Base-by-base conservation (phyloP, 1,140 invertebrate genomes). In the Aradophagus sp. region DNA sequence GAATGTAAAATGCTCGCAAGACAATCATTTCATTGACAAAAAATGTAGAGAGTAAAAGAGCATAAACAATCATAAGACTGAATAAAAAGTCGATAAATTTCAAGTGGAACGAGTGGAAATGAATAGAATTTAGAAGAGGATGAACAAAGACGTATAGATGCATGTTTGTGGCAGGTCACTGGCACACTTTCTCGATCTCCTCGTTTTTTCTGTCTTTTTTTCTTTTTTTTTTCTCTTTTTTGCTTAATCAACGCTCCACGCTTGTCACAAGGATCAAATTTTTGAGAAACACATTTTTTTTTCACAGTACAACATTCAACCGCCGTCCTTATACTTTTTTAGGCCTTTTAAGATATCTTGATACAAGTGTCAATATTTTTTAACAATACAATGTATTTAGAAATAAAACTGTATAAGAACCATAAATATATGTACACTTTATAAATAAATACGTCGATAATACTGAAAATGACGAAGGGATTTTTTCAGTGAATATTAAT, bases 131-230 rank as follows among this genome's bases (percentile, higher is more conserved):
- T 67, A 67, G 69, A 71, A 71, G 52, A 70, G 58, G 67, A 70
- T 70, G 45, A 70, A 63, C 58, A 70, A 70, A 59, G 56, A 74
- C 59, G 56, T 71, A 44, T 72, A 75, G 69, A 74, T 56, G 74
- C 59, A 59, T 52, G 72, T 71, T 77, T 74, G 76, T 73, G 72
- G 75, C 75, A 77, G 77, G 78, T 85, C 77, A 74, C 63, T 81
- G 82, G 72, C 82, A 82, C 78, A 83, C 84, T 85, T 85, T 83
- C 79, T 66, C 69, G 62, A 77, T 79, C 68, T 72, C 62, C 73
- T 29, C 27, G 20, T 4, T 23, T 23, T 8, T 23, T 23, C 8
- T 71, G 73, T 29, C 27, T 4, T 4, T 23, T 23, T 8, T 23
- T 23, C 8, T 71, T 61, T 71, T 76, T 48, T 80, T 77, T 74